Conservation (phyloP, 2,797 vertebrate species). For the Cetoscarus ocellatus region DNA sequence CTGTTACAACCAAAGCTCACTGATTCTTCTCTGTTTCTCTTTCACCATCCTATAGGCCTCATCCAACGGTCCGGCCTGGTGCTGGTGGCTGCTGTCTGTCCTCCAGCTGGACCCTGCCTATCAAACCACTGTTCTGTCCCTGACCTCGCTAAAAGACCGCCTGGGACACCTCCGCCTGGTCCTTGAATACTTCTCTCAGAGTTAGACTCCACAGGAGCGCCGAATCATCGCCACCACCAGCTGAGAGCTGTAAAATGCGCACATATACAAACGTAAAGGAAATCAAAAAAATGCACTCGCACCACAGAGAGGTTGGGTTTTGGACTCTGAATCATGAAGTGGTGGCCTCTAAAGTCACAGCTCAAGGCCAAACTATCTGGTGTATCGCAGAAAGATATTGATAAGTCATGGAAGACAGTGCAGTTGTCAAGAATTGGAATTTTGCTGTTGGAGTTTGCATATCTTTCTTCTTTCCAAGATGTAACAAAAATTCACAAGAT, state of each 20-base stretch:
- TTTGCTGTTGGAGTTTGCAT: conserved; percentile 35
- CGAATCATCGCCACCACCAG: not conserved
- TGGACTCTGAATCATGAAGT: conserved; percentile 13
- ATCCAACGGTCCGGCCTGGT: conserved; percentile 89
- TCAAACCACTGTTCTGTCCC: conserved; percentile 89
- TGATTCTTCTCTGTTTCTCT: not conserved
- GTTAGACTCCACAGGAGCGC: conserved; percentile 57
- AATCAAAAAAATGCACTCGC: conserved; percentile 27
- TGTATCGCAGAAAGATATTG: conserved; percentile 10
- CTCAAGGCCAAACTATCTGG: conserved; percentile 33
- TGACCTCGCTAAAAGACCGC: conserved; percentile 88
- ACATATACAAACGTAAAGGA: conserved; percentile 17
- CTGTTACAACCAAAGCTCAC: too few relatives aligned
- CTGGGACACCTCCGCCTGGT: conserved; percentile 88
- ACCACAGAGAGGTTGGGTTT: conserved; percentile 8
- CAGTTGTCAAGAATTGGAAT: not conserved
- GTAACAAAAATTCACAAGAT: conserved; percentile 4
- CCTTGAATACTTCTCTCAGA: conserved; percentile 88
- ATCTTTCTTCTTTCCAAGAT: conserved; percentile 6
- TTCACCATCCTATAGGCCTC: conserved; percentile 77
- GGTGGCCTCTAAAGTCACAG: conserved; percentile 11
- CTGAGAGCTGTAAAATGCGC: conserved; percentile 17
- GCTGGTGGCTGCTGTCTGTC: conserved; percentile 94
- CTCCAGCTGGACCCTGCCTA: conserved; percentile 90
- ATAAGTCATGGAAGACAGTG: conserved; percentile 8